These are phyloP conservation scores for Epistrophe grossulariae DNA, from an alignment of 2,888 invertebrate genomes.

Conservation along the genomic window DNA sequence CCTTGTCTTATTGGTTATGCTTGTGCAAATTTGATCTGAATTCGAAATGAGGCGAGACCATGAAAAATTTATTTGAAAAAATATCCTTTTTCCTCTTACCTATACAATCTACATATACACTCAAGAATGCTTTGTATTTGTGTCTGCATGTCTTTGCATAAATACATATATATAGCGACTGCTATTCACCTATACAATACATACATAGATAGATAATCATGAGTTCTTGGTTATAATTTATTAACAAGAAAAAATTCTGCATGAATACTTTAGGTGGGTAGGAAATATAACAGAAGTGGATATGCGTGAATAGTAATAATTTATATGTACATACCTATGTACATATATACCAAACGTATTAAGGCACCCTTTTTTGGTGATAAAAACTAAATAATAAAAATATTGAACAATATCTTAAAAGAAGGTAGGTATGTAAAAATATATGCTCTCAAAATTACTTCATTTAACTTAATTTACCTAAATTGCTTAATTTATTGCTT, in stretches of 20 bases:
- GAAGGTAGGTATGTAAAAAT: no score
- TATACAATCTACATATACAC: background rate
- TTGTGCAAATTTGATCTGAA: constrained; percentile 15
- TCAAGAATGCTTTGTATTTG: no score
- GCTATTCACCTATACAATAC: no score
- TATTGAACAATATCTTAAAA: no score
- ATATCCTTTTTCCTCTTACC: background rate
- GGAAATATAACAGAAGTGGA: background rate
- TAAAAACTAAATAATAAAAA: no score
- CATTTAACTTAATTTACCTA: background rate
- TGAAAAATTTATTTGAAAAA: constrained; percentile 18
- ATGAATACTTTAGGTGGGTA: background rate
- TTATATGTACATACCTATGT: no score
- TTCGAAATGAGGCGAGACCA: constrained; percentile 10
- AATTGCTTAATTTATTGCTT: background rate
- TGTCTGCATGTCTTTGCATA: background rate
- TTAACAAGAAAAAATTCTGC: background rate
- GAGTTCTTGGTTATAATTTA: background rate
- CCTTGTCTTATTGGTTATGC: background rate
- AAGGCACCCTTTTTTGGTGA: background rate
- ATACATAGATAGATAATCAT: background rate
- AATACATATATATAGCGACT: background rate
- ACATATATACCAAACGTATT: background rate
- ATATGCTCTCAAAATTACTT: background rate
- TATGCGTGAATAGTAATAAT: background rate